A percentile compares a stretch with the other conserved stretches of the same genome.
phyloP scores from a whole-genome alignment of 1,140 invertebrate genomes.

The Drosophila setifemur region DNA sequence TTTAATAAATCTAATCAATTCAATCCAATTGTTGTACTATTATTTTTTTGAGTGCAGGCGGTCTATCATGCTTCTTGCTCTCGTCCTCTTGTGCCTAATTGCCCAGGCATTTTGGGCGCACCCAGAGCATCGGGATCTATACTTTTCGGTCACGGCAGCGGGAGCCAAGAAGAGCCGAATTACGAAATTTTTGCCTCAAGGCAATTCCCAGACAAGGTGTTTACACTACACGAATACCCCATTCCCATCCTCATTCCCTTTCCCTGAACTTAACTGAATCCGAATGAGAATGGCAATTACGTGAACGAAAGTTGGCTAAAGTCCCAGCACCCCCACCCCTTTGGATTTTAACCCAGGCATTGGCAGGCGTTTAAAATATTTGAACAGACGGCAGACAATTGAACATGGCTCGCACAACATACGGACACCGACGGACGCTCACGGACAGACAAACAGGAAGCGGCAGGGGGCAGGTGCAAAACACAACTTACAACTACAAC shows the following conservation, averaged over 20 bases:
- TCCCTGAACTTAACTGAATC: constrained; percentile 13
- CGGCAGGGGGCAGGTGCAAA: constrained; percentile 24
- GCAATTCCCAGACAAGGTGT: constrained; percentile 35
- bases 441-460: constrained; percentile 3
- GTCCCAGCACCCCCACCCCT: constrained; percentile 2
- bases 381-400: constrained; percentile 48
- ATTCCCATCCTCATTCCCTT: background rate
- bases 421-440: constrained; percentile 18
- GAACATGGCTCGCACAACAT: constrained; percentile 28
- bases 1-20: no score
- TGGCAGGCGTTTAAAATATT: constrained; percentile 50
- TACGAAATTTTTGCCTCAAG: constrained; percentile 34
- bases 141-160: constrained; percentile 28
- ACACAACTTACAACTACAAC: constrained; percentile 12
- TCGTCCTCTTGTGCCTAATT: constrained; percentile 30
- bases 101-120: constrained; percentile 45
- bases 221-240: constrained; percentile 29
- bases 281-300: constrained; percentile 46
- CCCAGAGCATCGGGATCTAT: constrained; percentile 34
- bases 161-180: constrained; percentile 29
- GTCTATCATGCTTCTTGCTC: constrained; percentile 9
- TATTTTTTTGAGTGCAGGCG: constrained; percentile 4
- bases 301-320: constrained; percentile 42
- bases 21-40: no score
- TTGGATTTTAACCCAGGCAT: constrained; percentile 3